Evolutionary conservation across 92 coral and sea anemone genomes (phyloP).

Genomic region (Epizoanthus scotinus): DNA sequence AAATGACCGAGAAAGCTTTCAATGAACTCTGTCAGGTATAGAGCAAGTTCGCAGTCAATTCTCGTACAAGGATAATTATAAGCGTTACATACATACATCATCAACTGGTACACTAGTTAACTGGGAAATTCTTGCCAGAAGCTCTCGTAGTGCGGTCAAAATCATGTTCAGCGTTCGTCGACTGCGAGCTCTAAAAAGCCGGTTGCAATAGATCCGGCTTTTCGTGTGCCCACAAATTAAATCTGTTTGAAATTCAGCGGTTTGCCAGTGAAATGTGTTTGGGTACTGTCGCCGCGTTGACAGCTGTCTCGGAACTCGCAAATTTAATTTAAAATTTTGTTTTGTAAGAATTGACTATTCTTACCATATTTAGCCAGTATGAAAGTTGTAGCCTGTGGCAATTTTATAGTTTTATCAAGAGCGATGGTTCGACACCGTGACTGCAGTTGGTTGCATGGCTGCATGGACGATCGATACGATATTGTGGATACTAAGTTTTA

Average conservation of each 20-base stretch:
- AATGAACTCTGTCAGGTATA: neutral
- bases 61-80: neutral
- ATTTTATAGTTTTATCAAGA: too few species aligned
- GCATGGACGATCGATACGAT: too few species aligned
- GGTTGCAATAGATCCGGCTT: too few species aligned
- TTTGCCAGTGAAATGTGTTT: neutral
- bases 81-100: slow-evolving; percentile 27
- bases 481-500: too few species aligned
- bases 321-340: too few species aligned
- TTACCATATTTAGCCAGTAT: too few species aligned
- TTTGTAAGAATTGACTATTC: too few species aligned
- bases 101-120: slow-evolving; percentile 10
- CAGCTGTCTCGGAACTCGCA: neutral
- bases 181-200: too few species aligned
- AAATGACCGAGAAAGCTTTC: neutral
- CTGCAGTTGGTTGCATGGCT: too few species aligned
- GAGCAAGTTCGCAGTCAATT: neutral
- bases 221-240: slow-evolving; percentile 10
- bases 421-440: too few species aligned
- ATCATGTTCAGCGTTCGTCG: neutral
- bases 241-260: neutral
- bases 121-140: slow-evolving; percentile 15
- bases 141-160: neutral
- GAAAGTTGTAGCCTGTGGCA: too few species aligned
- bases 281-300: neutral